Percentiles rank a stretch among this genome's conserved stretches.
phyloP scores from a whole-genome alignment of 2,113 vertebrate species.

The Pseudois nayaur region DNA sequence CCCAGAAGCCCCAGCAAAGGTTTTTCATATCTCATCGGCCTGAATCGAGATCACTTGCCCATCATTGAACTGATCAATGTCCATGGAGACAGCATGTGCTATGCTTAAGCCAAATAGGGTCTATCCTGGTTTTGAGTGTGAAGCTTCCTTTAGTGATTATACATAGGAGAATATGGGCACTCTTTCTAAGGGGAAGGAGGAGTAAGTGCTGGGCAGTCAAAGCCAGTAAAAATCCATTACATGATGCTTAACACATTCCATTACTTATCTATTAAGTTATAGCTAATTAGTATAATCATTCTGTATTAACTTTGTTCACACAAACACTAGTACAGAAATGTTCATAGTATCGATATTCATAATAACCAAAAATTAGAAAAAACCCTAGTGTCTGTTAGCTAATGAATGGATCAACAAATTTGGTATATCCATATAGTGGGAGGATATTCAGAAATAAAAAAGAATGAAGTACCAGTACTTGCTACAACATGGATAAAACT shows the following conservation, averaged over 20 bases:
- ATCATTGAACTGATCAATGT: neutral
- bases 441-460: conserved; percentile 3
- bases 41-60: neutral
- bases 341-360: neutral
- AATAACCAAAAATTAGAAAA: neutral
- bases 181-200: neutral
- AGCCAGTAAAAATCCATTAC: neutral
- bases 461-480: neutral
- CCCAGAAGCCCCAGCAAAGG: conserved; percentile 9
- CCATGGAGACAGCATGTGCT: neutral
- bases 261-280: neutral
- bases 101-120: neutral
- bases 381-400: neutral
- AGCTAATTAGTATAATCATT: neutral
- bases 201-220: neutral
- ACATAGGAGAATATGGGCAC: neutral
- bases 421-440: neutral
- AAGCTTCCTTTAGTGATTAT: neutral
- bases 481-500: neutral
- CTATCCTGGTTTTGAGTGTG: neutral
- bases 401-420: neutral
- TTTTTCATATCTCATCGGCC: neutral
- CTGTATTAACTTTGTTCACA: neutral
- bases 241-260: neutral
- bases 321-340: neutral